Percentiles rank a stretch among this genome's conserved stretches.
Evolutionary conservation across 1,140 invertebrate genomes (phyloP).

Genomic region (Agrilus planipennis): DNA sequence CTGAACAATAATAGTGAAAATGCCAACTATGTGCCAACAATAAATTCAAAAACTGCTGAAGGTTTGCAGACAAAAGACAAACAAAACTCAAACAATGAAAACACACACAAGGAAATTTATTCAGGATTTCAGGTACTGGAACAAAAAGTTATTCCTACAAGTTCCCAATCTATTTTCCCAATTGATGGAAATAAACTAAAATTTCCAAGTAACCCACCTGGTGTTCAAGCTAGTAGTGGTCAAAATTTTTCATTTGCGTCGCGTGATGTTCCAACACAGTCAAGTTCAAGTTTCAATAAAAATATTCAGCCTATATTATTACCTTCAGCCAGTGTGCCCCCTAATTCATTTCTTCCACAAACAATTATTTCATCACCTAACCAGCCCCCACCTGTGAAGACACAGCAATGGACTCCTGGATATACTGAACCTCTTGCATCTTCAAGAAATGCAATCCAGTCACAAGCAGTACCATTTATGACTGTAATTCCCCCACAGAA

Average conservation of each 20-base stretch:
- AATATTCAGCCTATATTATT: too few relatives aligned
- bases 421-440: not conserved
- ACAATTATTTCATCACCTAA: not conserved
- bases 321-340: not conserved
- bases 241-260: too few relatives aligned
- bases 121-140: not conserved
- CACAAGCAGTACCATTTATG: too few relatives aligned
- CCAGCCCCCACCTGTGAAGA: not conserved
- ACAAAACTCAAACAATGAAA: not conserved
- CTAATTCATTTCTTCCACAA: not conserved
- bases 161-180: not conserved
- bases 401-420: not conserved
- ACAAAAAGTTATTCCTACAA: not conserved
- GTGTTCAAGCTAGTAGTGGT: too few relatives aligned
- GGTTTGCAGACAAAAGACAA: not conserved
- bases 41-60: slow-evolving; percentile 1
- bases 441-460: not conserved
- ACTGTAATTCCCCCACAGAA: too few relatives aligned
- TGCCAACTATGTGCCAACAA: not conserved
- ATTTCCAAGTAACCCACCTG: too few relatives aligned
- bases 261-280: too few relatives aligned
- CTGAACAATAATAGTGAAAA: not conserved
- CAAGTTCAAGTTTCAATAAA: too few relatives aligned
- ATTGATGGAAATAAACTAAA: not conserved
- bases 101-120: not conserved